phyloP scores from a whole-genome alignment of 2,797 vertebrate species.

The Notolabrus celidotus region DNA sequence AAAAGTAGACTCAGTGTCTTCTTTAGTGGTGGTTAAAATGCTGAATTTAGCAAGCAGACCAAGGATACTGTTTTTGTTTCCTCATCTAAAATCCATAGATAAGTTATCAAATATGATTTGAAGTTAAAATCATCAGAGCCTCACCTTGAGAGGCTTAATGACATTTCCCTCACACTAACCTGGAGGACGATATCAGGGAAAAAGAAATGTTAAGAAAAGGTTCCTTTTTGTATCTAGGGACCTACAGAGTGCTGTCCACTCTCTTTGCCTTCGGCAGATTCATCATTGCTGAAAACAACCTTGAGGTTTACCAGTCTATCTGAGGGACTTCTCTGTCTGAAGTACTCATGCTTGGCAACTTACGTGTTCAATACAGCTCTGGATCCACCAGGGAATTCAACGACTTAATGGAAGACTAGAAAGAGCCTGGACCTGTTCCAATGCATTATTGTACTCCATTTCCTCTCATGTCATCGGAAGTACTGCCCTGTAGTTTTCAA shows the following conservation, averaged over 20 bases:
- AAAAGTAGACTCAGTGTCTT: no score
- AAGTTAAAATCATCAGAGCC: no score
- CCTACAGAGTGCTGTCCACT: conserved; percentile 26
- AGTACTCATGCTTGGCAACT: conserved; percentile 18
- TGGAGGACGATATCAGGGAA: conserved; percentile 2
- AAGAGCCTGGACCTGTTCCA: conserved; percentile 1
- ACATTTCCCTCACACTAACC: background rate
- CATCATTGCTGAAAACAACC: conserved; percentile 34
- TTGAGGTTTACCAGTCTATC: conserved; percentile 27
- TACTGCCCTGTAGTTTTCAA: conserved; percentile 18
- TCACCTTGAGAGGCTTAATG: no score
- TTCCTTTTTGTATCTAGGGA: conserved; percentile 22
- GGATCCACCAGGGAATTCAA: conserved; percentile 20
- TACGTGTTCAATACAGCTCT: conserved; percentile 16
- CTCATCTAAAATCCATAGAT: no score
- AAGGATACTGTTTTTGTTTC: no score
- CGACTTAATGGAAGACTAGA: background rate
- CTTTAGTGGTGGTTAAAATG: no score
- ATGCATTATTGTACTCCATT: conserved; percentile 3
- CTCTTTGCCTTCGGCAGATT: conserved; percentile 14
- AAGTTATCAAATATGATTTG: no score
- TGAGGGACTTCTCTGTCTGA: conserved; percentile 37
- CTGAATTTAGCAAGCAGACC: no score
- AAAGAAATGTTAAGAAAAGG: background rate
- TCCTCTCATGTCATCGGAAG: conserved; percentile 7